Percentiles rank a stretch among this genome's conserved stretches.
Conservation (phyloP, 2,888 invertebrate species). For the Penaeus monodon region DNA sequence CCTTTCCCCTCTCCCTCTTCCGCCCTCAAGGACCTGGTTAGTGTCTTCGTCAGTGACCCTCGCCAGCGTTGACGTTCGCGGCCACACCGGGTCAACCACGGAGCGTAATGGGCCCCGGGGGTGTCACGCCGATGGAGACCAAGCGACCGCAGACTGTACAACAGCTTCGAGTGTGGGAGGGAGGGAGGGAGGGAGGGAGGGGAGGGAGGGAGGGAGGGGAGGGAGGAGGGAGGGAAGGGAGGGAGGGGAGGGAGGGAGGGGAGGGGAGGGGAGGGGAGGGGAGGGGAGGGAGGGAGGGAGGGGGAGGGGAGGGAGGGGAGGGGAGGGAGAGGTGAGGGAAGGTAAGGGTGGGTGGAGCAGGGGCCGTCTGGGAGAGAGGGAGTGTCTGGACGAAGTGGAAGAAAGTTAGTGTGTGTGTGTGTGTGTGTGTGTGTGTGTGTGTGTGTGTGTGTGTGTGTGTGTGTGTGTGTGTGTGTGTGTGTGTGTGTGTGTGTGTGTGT, state of each 20-base stretch:
- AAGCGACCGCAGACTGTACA: too few species aligned
- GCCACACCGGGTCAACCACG: too few species aligned
- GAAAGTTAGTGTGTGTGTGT: conserved; percentile 10
- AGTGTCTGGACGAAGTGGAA: conserved; percentile 1
- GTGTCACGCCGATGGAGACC: too few species aligned
- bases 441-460: not conserved
- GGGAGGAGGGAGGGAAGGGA: not conserved
- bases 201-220: not conserved
- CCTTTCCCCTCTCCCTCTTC: not conserved
- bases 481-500: too few species aligned
- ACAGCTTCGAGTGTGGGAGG: conserved; percentile 1
- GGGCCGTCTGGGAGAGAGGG: not conserved
- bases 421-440: conserved; percentile 22
- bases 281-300: not conserved
- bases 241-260: not conserved
- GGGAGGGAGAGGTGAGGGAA: conserved; percentile 5
- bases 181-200: not conserved
- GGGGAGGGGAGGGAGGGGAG: not conserved
- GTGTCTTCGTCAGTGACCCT: not conserved
- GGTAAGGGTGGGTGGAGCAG: not conserved
- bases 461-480: too few species aligned
- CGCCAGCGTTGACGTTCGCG: not conserved
- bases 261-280: not conserved
- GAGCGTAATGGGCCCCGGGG: too few species aligned
- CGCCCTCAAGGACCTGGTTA: not conserved